Conservation (phyloP, 2,797 vertebrate genomes). For the Chrysocyon brachyurus region DNA sequence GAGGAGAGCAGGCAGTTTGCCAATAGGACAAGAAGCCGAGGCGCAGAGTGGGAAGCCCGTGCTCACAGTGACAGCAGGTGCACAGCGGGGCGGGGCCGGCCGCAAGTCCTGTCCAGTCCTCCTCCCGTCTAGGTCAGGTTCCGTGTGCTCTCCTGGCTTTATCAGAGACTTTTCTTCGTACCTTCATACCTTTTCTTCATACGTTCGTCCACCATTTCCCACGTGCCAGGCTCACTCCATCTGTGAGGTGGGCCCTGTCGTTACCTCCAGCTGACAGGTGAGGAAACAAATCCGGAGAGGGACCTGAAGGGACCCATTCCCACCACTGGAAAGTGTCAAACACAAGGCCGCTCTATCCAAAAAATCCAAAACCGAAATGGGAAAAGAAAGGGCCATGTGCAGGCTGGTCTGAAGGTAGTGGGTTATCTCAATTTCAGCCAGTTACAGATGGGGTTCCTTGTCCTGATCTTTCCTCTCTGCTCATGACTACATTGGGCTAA, state of each 20-base stretch:
- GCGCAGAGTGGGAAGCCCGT: not conserved
- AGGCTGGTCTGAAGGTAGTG: not conserved
- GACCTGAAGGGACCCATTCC: not conserved
- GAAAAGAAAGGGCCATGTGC: not conserved
- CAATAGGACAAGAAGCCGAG: fast-evolving
- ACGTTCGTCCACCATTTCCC: not conserved
- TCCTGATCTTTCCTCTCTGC: not conserved
- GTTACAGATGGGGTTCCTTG: not conserved
- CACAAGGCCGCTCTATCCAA: fast-evolving
- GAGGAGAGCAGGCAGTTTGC: not conserved
- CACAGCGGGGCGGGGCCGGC: not conserved
- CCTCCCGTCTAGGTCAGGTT: not conserved
- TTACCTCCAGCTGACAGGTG: not conserved
- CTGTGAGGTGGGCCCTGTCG: not conserved
- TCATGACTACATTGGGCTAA: not conserved
- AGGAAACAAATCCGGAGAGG: not conserved
- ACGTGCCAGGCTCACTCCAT: not conserved
- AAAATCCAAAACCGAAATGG: not conserved
- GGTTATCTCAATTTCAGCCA: not conserved
- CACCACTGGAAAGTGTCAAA: not conserved
- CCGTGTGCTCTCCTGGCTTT: not conserved
- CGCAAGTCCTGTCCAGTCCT: not conserved
- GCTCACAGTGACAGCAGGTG: not conserved
- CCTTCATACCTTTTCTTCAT: too few relatives aligned
- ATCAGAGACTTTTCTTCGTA: not conserved